Conservation (phyloP, 2,113 vertebrate genomes). For the Sylvietta virens region DNA sequence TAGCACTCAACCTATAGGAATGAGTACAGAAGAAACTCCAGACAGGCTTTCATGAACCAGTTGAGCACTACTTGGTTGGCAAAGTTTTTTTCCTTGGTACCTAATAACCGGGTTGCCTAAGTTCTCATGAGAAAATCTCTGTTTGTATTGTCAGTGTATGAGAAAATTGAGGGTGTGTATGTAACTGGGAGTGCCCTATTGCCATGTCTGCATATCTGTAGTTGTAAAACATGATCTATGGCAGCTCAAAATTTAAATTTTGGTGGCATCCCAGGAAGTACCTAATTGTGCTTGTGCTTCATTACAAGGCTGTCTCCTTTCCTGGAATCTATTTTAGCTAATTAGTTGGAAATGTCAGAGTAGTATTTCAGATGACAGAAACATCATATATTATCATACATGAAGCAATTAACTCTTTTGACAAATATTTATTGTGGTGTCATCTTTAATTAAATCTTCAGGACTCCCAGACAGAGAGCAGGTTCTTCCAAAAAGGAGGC, state of each 20-base stretch:
- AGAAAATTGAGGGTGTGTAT: constrained; percentile 19
- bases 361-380: constrained; percentile 58
- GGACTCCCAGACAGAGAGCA: not conserved
- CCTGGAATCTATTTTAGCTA: constrained; percentile 68
- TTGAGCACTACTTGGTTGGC: not conserved
- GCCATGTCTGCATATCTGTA: constrained; percentile 2
- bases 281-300: constrained; percentile 45
- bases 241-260: constrained; percentile 17
- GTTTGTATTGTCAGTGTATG: not conserved
- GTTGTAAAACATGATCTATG: not conserved
- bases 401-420: constrained; percentile 43
- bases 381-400: constrained; percentile 15
- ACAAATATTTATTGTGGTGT: constrained; percentile 55
- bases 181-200: not conserved
- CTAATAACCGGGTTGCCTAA: not conserved
- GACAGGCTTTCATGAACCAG: not conserved
- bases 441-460: constrained; percentile 17
- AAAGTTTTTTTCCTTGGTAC: not conserved
- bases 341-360: constrained; percentile 72
- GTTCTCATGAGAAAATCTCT: constrained; percentile 30
- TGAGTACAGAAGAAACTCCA: not conserved
- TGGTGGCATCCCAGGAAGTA: constrained; percentile 33
- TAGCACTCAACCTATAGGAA: not conserved
- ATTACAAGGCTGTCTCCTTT: constrained; percentile 46
- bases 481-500: not conserved